Percentiles rank a stretch among this genome's conserved stretches.
Evolutionary conservation across 2,888 invertebrate genomes (phyloP).

Genomic region (Hydrotaea cyrtoneurina): DNA sequence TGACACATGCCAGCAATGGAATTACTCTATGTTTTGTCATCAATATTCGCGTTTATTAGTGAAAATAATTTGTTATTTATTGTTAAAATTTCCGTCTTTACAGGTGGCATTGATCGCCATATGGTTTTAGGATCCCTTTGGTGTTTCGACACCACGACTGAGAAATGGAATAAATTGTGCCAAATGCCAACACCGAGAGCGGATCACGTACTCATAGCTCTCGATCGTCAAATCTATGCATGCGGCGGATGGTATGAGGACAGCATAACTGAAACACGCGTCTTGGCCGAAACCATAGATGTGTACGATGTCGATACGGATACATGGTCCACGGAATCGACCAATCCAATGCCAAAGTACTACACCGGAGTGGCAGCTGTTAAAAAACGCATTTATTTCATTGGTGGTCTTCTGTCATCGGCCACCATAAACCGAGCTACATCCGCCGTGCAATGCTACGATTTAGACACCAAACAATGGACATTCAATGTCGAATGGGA

Average conservation of each 20-base stretch:
- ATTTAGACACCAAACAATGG: slow-evolving; percentile 84
- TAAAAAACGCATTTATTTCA: slow-evolving; percentile 84
- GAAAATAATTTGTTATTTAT: too few relatives aligned
- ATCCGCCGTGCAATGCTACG: slow-evolving; percentile 85
- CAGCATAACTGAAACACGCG: slow-evolving; percentile 81
- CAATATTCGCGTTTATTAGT: too few relatives aligned
- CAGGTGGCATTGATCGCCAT: slow-evolving; percentile 79
- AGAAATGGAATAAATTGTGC: slow-evolving; percentile 82
- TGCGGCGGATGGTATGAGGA: slow-evolving; percentile 86
- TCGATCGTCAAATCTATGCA: slow-evolving; percentile 83
- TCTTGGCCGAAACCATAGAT: slow-evolving; percentile 85
- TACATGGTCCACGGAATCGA: slow-evolving; percentile 84
- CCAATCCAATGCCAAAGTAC: slow-evolving; percentile 85
- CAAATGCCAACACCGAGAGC: slow-evolving; percentile 84
- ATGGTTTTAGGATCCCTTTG: slow-evolving; percentile 81
- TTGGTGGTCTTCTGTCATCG: slow-evolving; percentile 86
- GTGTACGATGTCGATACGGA: slow-evolving; percentile 84
- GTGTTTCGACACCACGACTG: slow-evolving; percentile 82
- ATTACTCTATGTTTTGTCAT: too few relatives aligned
- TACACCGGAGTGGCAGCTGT: slow-evolving; percentile 86
- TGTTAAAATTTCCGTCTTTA: too few relatives aligned
- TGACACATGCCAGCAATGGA: too few relatives aligned
- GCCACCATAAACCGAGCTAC: slow-evolving; percentile 86
- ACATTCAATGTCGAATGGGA: slow-evolving; percentile 82
- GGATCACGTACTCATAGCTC: slow-evolving; percentile 85